Evolutionary conservation across 2,113 vertebrate genomes (phyloP).

Genomic region (Tretioscincus oriximinensis): DNA sequence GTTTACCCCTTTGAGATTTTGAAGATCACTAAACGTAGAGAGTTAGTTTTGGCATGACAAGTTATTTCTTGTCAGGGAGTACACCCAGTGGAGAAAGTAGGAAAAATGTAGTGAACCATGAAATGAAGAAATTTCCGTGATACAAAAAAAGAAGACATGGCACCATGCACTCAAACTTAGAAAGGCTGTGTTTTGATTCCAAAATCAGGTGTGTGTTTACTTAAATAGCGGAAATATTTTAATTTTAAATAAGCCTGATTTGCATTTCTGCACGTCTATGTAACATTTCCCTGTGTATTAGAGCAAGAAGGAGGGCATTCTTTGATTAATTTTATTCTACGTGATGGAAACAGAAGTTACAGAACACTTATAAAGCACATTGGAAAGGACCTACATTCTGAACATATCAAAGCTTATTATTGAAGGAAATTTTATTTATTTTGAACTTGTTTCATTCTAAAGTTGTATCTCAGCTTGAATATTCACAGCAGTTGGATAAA

Average conservation of each 20-base stretch:
- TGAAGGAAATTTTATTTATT: neutral
- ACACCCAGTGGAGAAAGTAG: neutral
- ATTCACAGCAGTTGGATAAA: neutral
- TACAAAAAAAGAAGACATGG: neutral
- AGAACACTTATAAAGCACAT: neutral
- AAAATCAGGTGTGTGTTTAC: neutral
- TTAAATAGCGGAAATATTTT: neutral
- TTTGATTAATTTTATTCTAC: too few relatives aligned
- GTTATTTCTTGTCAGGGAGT: neutral
- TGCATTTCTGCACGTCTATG: neutral
- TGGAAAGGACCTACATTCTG: neutral
- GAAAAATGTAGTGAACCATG: neutral
- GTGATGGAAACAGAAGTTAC: too few relatives aligned
- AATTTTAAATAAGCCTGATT: neutral
- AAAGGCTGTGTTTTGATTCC: neutral
- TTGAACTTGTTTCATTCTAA: neutral
- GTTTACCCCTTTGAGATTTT: neutral
- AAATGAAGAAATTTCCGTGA: neutral
- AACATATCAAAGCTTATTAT: neutral
- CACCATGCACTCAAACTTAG: neutral
- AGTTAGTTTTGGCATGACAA: neutral
- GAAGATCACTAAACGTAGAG: neutral
- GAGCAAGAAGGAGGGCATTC: neutral
- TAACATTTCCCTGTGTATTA: neutral
- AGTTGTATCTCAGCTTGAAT: constrained; percentile 11